Conservation (phyloP, 2,113 vertebrate genomes). For the Podarcis cretensis region DNA sequence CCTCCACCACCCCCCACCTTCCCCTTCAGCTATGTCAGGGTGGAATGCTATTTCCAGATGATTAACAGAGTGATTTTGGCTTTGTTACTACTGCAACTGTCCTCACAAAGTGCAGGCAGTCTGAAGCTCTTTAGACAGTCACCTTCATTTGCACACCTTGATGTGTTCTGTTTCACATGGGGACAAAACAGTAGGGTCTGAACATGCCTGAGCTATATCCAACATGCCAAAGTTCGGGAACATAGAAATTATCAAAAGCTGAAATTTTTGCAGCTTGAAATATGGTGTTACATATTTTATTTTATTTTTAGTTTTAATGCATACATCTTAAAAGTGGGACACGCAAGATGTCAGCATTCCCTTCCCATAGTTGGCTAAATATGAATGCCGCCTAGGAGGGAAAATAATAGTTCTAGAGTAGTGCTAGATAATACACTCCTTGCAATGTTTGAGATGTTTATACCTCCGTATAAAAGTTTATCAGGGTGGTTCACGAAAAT, state of each 20-base stretch:
- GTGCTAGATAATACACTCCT: accelerated
- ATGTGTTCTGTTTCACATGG: neutral
- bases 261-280: neutral
- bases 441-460: neutral
- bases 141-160: neutral
- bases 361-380: neutral
- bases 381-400: neutral
- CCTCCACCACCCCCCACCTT: neutral
- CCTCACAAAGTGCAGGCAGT: neutral
- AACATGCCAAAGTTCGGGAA: neutral
- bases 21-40: neutral
- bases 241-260: neutral
- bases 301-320: neutral
- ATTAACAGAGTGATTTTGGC: neutral
- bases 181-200: neutral
- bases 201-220: neutral
- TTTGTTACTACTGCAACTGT: neutral
- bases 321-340: neutral
- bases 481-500: neutral
- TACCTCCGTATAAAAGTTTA: neutral
- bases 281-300: neutral
- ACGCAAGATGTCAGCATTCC: neutral
- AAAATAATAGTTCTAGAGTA: accelerated
- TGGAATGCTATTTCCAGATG: neutral
- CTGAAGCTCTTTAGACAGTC: neutral